These are phyloP conservation scores for Dasyornis broadbenti DNA, from an alignment of 2,113 vertebrate genomes.

Conservation along the genomic window DNA sequence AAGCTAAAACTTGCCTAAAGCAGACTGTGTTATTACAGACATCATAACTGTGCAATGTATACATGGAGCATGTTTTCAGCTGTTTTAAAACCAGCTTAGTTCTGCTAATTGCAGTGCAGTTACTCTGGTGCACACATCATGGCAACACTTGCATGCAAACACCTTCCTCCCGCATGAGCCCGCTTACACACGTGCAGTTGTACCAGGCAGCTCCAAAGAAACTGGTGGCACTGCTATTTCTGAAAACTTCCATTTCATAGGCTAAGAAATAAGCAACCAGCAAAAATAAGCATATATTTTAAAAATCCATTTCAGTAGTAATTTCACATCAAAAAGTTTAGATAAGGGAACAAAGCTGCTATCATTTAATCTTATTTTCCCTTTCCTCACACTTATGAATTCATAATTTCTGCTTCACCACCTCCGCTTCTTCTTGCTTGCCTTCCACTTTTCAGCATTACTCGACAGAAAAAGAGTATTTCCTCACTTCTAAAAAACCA, in stretches of 20 bases:
- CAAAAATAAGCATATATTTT: neutral
- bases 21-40: neutral
- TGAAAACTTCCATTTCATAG: neutral
- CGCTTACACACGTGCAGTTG: accelerated
- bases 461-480: neutral
- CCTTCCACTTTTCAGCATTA: neutral
- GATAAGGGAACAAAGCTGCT: neutral
- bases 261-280: neutral
- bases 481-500: neutral
- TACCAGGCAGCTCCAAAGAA: neutral
- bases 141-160: neutral
- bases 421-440: neutral
- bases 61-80: neutral
- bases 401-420: neutral
- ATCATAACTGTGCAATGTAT: neutral
- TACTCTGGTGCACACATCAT: neutral
- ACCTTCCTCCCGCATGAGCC: accelerated
- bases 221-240: neutral
- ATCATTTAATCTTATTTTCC: neutral
- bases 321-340: neutral
- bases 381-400: neutral
- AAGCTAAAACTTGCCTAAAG: neutral
- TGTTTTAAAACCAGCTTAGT: neutral
- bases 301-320: neutral
- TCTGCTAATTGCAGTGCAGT: neutral